Evolutionary conservation across 1,140 invertebrate genomes (phyloP).

Genomic region (Rhopalosiphum maidis): DNA sequence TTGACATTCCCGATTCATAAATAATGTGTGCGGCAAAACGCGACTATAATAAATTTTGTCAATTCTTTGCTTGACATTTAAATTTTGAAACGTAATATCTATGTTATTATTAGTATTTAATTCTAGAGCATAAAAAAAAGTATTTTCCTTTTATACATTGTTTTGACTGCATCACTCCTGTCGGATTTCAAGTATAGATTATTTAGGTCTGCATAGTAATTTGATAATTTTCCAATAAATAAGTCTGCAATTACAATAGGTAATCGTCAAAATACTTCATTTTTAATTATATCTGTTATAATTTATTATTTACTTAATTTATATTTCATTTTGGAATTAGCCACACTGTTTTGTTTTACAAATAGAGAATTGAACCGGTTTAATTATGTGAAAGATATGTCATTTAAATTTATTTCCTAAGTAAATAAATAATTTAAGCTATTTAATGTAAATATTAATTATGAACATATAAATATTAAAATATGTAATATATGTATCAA

Average conservation of each 20-base stretch:
- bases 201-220: neutral
- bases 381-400: too few species aligned
- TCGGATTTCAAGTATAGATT: neutral
- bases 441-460: too few species aligned
- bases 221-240: neutral
- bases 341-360: too few species aligned
- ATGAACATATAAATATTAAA: too few species aligned
- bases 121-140: neutral
- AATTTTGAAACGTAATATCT: neutral
- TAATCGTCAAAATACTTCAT: neutral
- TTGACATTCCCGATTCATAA: neutral
- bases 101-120: neutral
- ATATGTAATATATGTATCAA: too few species aligned
- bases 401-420: too few species aligned
- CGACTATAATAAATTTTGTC: constrained; percentile 19
- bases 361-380: too few species aligned
- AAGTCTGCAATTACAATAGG: neutral
- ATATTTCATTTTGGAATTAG: too few species aligned
- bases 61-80: neutral
- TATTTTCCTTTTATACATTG: neutral
- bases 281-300: too few species aligned
- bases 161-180: too few species aligned
- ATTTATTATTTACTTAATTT: too few species aligned
- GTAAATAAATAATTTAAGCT: too few species aligned
- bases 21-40: neutral